Evolutionary conservation across 2,888 invertebrate species (phyloP).

Genomic region (Heliconius charithonia): DNA sequence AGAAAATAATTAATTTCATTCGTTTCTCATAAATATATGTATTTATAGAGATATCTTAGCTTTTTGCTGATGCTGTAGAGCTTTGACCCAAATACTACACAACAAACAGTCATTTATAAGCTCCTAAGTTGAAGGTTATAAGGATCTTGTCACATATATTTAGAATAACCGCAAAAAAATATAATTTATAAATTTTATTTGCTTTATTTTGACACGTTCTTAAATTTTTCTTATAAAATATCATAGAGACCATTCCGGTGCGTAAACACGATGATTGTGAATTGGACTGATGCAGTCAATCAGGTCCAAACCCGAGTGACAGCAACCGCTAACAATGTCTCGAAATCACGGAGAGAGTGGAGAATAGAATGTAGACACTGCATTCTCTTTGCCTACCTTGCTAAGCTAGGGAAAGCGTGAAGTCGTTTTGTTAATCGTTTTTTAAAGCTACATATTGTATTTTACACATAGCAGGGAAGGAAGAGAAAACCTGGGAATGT

Average conservation of each 20-base stretch:
- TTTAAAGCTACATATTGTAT: neutral
- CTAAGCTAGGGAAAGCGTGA: no score
- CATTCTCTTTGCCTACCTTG: no score
- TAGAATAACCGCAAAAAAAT: no score
- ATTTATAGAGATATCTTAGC: conserved; percentile 12
- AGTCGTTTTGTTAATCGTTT: neutral
- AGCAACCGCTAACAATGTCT: no score
- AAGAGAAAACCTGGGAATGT: neutral
- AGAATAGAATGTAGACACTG: no score
- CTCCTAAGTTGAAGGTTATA: conserved; percentile 32
- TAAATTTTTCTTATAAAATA: neutral
- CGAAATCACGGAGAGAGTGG: no score
- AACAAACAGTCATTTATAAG: conserved; percentile 40
- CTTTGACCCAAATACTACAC: conserved; percentile 38
- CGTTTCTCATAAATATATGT: neutral
- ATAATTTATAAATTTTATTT: neutral
- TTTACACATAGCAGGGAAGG: no score
- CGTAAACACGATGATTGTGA: neutral
- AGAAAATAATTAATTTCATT: neutral
- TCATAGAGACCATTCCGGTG: neutral
- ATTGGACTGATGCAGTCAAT: neutral
- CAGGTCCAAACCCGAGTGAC: no score
- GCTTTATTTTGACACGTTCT: neutral
- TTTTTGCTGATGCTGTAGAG: conserved; percentile 30
- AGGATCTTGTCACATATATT: conserved; percentile 12